Evolutionary conservation across 1,140 invertebrate genomes (phyloP).

Genomic region (Drosophila arawakana): DNA sequence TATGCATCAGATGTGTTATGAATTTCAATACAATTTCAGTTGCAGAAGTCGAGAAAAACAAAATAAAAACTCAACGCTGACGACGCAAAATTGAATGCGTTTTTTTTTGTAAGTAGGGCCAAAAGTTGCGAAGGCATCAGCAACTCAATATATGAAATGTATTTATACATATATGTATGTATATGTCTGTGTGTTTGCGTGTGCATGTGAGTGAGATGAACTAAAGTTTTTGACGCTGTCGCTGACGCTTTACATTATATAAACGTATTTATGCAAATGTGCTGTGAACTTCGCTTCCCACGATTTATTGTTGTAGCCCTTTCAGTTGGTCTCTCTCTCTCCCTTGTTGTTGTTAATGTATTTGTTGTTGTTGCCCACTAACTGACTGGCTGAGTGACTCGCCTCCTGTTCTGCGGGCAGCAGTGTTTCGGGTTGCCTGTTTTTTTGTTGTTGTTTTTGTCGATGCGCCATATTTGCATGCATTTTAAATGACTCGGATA

Average conservation of each 20-base stretch:
- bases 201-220: conserved; percentile 11
- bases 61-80: conserved; percentile 11
- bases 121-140: conserved; percentile 38
- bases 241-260: conserved; percentile 81
- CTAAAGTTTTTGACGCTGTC: conserved; percentile 65
- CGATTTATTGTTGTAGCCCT: conserved; percentile 39
- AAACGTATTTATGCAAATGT: conserved; percentile 81
- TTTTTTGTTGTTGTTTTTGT: conserved; percentile 44
- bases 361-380: conserved; percentile 49
- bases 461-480: conserved; percentile 77
- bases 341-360: conserved; percentile 21
- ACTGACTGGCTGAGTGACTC: conserved; percentile 56
- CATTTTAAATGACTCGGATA: conserved; percentile 83
- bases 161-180: neutral
- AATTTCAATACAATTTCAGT: conserved; percentile 69
- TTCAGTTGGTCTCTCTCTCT: neutral
- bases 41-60: conserved; percentile 26
- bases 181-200: neutral
- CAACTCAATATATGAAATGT: conserved; percentile 11
- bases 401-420: conserved; percentile 13
- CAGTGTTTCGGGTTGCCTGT: conserved; percentile 13
- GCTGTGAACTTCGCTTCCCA: conserved; percentile 69
- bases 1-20: conserved; percentile 82
- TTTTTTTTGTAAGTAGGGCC: conserved; percentile 40
- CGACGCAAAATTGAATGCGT: conserved; percentile 55